Percentiles rank a stretch among this genome's conserved stretches.
These are phyloP conservation scores for Pachyseris speciosa DNA, from an alignment of 64 coral and sea anemone genomes.

Conservation along the genomic window DNA sequence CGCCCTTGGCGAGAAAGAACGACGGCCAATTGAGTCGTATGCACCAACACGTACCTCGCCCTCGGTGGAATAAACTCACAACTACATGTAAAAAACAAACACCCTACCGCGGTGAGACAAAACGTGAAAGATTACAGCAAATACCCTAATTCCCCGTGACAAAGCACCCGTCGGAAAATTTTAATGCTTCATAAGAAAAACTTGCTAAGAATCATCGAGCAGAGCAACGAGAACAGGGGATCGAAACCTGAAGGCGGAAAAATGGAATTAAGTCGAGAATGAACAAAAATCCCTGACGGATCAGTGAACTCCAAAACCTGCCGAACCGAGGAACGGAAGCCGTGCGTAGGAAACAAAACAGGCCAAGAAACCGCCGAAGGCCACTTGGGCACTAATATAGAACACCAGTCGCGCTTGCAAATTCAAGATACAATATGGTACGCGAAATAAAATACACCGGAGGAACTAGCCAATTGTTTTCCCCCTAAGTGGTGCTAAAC, in stretches of 20 bases:
- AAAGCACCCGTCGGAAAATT: neutral
- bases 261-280: neutral
- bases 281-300: neutral
- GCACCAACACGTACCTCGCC: no score
- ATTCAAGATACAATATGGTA: neutral
- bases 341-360: neutral
- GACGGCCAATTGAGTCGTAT: neutral
- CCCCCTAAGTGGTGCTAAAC: slow-evolving; percentile 11
- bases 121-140: neutral
- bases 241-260: neutral
- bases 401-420: neutral
- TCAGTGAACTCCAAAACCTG: neutral
- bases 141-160: no score
- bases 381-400: slow-evolving; percentile 8
- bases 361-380: neutral
- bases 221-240: neutral
- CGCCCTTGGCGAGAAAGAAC: neutral
- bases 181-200: no score
- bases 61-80: neutral
- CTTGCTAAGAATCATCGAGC: neutral
- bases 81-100: neutral
- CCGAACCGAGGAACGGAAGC: neutral
- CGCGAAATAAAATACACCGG: slow-evolving; percentile 20
- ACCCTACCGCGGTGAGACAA: neutral
- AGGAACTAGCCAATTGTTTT: slow-evolving; percentile 45